phyloP scores from a whole-genome alignment of 2,888 invertebrate species.

The Drosophila lutescens region DNA sequence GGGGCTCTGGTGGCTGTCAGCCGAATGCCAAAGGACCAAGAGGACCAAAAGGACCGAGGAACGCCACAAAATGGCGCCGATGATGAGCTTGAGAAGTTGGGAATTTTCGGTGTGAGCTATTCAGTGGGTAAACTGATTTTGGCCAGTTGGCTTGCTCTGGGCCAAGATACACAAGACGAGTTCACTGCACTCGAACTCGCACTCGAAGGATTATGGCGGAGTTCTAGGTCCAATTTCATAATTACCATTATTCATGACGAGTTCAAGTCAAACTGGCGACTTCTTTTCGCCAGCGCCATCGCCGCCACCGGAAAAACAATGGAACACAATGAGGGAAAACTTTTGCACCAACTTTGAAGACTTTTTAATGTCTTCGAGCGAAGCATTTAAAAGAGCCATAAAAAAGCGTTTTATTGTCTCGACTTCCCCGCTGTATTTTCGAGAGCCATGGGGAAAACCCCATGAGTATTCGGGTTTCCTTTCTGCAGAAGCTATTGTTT shows the following conservation, averaged over 20 bases:
- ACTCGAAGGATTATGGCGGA: conserved; percentile 19
- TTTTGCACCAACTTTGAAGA: conserved; percentile 57
- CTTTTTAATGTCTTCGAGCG: conserved; percentile 65
- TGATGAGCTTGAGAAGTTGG: conserved; percentile 19
- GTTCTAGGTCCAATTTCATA: conserved; percentile 41
- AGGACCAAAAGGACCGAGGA: not conserved
- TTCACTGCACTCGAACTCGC: conserved; percentile 25
- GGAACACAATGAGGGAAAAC: conserved; percentile 43
- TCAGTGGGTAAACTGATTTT: conserved; percentile 37
- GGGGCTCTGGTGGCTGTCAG: conserved; percentile 33
- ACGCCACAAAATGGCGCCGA: conserved; percentile 44
- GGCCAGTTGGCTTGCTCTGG: conserved; percentile 15
- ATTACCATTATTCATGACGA: conserved; percentile 58
- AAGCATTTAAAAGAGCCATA: conserved; percentile 68
- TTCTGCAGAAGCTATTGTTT: conserved; percentile 37
- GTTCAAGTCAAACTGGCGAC: conserved; percentile 42
- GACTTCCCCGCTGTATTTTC: conserved; percentile 21
- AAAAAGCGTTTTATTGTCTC: conserved; percentile 68
- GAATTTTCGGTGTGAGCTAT: conserved; percentile 20
- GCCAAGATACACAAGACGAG: not conserved
- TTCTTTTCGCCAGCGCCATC: conserved; percentile 5
- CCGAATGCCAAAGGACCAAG: conserved; percentile 4
- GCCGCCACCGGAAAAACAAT: conserved; percentile 33
- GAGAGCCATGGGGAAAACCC: conserved; percentile 2
- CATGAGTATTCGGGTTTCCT: conserved; percentile 20